Conservation (phyloP, 2,888 invertebrate species). For the Lasioglossum leucozonium region DNA sequence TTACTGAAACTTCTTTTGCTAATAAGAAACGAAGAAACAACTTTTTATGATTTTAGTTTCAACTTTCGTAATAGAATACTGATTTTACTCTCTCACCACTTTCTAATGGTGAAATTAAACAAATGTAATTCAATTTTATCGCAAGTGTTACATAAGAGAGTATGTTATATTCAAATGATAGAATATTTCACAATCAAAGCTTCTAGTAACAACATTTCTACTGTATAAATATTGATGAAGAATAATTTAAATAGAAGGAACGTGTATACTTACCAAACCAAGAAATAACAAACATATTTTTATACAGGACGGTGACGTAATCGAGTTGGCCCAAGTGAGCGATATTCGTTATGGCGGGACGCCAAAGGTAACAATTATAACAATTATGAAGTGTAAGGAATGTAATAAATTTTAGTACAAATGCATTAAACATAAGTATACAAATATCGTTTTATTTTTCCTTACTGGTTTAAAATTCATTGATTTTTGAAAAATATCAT, state of each 20-base stretch:
- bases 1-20: not conserved
- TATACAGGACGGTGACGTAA: slow-evolving; percentile 82
- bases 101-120: not conserved
- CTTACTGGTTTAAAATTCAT: not conserved
- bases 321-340: slow-evolving; percentile 83
- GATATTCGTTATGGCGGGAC: slow-evolving; percentile 83
- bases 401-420: not conserved
- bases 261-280: not conserved
- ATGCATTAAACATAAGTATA: not conserved
- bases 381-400: not conserved
- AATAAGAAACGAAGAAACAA: not conserved
- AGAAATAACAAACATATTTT: not conserved
- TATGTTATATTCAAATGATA: not conserved
- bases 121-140: not conserved
- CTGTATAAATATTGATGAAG: not conserved
- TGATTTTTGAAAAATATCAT: not conserved
- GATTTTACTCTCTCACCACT: not conserved
- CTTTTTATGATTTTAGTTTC: not conserved
- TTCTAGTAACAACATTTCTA: not conserved
- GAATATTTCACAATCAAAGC: not conserved
- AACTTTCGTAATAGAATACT: not conserved
- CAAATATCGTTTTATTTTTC: not conserved
- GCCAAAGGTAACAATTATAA: slow-evolving; percentile 76
- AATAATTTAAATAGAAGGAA: not conserved
- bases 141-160: not conserved